Evolutionary conservation across 2,113 vertebrate genomes (phyloP).

Genomic region (Axis porcinus): DNA sequence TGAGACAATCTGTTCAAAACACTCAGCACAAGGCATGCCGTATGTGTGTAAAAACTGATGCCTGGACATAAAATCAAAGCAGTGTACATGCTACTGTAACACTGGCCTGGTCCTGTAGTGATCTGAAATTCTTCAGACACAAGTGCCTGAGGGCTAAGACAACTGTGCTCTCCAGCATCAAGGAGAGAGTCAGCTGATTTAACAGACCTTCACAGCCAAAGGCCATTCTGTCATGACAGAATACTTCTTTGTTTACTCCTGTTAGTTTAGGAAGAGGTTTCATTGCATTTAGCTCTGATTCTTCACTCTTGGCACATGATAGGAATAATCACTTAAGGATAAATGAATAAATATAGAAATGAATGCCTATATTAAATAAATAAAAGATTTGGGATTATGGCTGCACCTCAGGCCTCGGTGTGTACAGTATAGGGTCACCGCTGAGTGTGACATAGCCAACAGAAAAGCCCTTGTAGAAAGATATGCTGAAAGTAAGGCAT

Average conservation of each 20-base stretch:
- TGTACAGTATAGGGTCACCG: not conserved
- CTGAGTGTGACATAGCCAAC: not conserved
- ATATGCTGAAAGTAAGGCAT: not conserved
- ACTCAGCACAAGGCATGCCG: too few species aligned
- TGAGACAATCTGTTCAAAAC: not conserved
- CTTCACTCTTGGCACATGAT: not conserved
- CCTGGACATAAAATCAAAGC: not conserved
- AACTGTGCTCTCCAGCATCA: not conserved
- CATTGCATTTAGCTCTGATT: not conserved
- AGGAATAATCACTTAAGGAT: not conserved
- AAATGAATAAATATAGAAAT: not conserved
- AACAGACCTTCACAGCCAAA: not conserved
- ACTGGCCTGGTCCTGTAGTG: too few species aligned
- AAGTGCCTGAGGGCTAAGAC: not conserved
- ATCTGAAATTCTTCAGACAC: not conserved
- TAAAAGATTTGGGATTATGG: not conserved
- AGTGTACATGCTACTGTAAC: rapidly evolving
- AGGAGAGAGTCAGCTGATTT: not conserved
- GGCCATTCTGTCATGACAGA: not conserved
- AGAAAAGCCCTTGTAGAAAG: not conserved
- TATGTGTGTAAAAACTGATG: not conserved
- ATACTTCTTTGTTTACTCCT: not conserved
- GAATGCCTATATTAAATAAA: not conserved
- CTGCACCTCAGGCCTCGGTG: not conserved
- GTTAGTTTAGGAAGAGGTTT: not conserved